Conservation (phyloP, 2,888 invertebrate species). For the Melikaiella ostensackeni region DNA sequence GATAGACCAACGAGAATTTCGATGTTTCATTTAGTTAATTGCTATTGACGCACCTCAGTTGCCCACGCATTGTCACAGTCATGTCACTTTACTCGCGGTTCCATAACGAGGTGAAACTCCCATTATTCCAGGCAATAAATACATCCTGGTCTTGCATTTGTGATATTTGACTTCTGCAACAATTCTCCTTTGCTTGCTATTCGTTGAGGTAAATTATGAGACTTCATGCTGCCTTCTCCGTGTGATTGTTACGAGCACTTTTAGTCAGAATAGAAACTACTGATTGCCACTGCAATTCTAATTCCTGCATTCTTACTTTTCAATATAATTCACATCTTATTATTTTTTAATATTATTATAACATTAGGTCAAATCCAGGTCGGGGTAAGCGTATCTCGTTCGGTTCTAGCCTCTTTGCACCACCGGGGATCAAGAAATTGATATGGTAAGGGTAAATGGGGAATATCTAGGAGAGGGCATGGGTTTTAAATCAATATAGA, state of each 20-base stretch:
- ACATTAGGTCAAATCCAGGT: too few species aligned
- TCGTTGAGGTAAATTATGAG: neutral
- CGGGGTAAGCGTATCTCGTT: too few species aligned
- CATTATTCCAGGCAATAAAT: slow-evolving; percentile 8
- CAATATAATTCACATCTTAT: neutral
- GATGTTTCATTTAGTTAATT: slow-evolving; percentile 57
- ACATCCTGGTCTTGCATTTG: neutral
- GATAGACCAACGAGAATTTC: slow-evolving; percentile 44
- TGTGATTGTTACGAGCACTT: neutral
- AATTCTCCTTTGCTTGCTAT: neutral
- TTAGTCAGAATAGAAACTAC: neutral
- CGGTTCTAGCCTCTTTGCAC: too few species aligned
- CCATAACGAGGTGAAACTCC: slow-evolving; percentile 24
- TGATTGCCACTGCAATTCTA: neutral
- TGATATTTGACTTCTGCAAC: neutral
- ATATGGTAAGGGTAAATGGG: too few species aligned
- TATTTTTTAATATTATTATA: too few species aligned
- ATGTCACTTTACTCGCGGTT: neutral
- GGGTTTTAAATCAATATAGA: too few species aligned
- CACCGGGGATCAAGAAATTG: too few species aligned
- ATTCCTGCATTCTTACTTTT: neutral
- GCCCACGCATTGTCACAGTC: slow-evolving; percentile 1
- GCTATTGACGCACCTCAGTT: slow-evolving; percentile 44
- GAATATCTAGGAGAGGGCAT: too few species aligned
- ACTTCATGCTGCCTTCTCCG: neutral